Evolutionary conservation across 2,797 vertebrate genomes (phyloP).

Genomic region (Simalia tracyae): DNA sequence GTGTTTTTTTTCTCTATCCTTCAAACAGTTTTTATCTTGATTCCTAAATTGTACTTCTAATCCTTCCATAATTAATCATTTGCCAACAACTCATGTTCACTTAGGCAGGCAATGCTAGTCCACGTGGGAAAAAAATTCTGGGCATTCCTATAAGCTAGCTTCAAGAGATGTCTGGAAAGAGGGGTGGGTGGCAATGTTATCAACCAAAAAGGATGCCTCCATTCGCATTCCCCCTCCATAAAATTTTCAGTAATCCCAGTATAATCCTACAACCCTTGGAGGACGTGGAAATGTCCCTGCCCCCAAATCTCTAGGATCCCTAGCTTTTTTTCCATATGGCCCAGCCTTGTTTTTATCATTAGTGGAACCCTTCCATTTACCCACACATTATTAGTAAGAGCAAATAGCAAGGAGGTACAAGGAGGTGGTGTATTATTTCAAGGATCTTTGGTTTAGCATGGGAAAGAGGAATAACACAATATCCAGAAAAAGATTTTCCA

Average conservation of each 20-base stretch:
- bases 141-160: slow-evolving; percentile 10
- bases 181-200: neutral
- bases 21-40: slow-evolving; percentile 3
- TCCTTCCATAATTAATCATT: slow-evolving; percentile 41
- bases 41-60: slow-evolving; percentile 26
- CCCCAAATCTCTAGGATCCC: neutral
- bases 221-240: neutral
- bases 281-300: neutral
- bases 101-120: neutral
- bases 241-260: slow-evolving; percentile 1
- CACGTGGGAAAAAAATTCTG: slow-evolving; percentile 15
- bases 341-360: neutral
- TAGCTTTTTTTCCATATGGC: neutral
- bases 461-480: neutral
- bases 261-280: neutral
- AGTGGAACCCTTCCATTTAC: neutral
- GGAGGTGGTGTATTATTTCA: neutral
- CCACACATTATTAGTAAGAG: neutral
- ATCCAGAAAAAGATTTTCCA: neutral
- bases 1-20: neutral
- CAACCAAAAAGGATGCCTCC: neutral
- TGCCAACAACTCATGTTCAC: neutral
- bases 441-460: neutral
- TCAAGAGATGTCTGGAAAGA: neutral
- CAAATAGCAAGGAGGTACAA: neutral